Evolutionary conservation across 1,140 invertebrate genomes (phyloP).

Genomic region (Calycopis cecrops): DNA sequence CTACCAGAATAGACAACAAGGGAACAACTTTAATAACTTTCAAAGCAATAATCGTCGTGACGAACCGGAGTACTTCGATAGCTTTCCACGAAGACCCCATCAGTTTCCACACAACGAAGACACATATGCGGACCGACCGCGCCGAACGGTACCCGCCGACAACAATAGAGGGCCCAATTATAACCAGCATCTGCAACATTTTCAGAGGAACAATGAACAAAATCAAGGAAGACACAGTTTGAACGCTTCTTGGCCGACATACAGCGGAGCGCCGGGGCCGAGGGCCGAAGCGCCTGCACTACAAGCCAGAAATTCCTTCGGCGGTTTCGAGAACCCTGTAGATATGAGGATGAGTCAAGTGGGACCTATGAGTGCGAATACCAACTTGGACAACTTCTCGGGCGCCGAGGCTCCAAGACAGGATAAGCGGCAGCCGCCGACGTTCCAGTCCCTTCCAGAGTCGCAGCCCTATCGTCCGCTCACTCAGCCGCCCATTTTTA

Average conservation of each 20-base stretch:
- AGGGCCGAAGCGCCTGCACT: slow-evolving; percentile 21
- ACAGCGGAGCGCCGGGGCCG: slow-evolving; percentile 17
- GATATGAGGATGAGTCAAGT: slow-evolving; percentile 49
- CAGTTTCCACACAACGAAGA: slow-evolving; percentile 41
- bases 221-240: slow-evolving; percentile 33
- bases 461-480: slow-evolving; percentile 58
- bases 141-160: slow-evolving; percentile 27
- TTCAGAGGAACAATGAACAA: slow-evolving; percentile 30
- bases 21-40: slow-evolving; percentile 26
- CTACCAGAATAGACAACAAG: slow-evolving; percentile 38
- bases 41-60: slow-evolving; percentile 38
- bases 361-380: slow-evolving; percentile 17
- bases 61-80: slow-evolving; percentile 36
- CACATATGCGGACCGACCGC: slow-evolving; percentile 34
- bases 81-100: slow-evolving; percentile 35
- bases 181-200: slow-evolving; percentile 13
- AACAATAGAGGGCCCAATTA: slow-evolving; percentile 28
- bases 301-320: slow-evolving; percentile 41
- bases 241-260: slow-evolving; percentile 35
- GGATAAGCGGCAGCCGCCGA: slow-evolving; percentile 25
- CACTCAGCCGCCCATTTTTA: slow-evolving; percentile 76
- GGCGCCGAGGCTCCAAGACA: slow-evolving; percentile 20
- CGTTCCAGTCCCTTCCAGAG: slow-evolving; percentile 64
- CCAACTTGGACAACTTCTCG: slow-evolving; percentile 22
- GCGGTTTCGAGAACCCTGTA: slow-evolving; percentile 52